phyloP scores from a whole-genome alignment of 2,113 vertebrate species.

The Atrichornis clamosus region DNA sequence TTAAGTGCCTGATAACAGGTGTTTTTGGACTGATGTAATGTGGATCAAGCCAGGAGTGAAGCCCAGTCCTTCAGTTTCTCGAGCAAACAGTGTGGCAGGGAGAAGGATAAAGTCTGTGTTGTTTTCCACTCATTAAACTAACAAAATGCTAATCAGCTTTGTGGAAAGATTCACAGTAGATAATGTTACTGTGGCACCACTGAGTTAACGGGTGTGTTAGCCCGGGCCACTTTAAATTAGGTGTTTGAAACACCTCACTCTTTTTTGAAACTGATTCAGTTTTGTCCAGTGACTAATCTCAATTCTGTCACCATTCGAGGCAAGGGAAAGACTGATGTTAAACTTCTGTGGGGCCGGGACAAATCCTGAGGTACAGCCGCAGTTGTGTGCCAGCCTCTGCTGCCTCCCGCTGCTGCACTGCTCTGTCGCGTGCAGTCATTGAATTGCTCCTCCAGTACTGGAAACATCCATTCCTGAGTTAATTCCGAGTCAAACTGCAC shows the following conservation, averaged over 20 bases:
- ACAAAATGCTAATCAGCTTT: constrained; percentile 20
- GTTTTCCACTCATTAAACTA: constrained; percentile 32
- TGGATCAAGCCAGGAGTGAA: background rate
- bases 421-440: background rate
- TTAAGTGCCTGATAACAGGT: fast-evolving
- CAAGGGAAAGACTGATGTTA: background rate
- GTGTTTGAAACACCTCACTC: background rate
- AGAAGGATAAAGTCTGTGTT: background rate
- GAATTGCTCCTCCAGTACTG: background rate
- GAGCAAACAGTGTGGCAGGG: background rate
- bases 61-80: background rate
- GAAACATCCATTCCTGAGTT: background rate
- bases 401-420: background rate
- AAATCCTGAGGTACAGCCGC: background rate
- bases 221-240: background rate
- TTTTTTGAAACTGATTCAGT: background rate
- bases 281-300: background rate
- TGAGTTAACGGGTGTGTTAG: background rate
- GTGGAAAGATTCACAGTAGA: background rate
- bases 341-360: background rate
- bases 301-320: background rate
- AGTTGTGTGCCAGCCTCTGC: background rate
- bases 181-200: background rate
- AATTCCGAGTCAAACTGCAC: background rate
- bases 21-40: background rate